phyloP scores from a whole-genome alignment of 2,888 invertebrate genomes.

The Pollenia amentaria region DNA sequence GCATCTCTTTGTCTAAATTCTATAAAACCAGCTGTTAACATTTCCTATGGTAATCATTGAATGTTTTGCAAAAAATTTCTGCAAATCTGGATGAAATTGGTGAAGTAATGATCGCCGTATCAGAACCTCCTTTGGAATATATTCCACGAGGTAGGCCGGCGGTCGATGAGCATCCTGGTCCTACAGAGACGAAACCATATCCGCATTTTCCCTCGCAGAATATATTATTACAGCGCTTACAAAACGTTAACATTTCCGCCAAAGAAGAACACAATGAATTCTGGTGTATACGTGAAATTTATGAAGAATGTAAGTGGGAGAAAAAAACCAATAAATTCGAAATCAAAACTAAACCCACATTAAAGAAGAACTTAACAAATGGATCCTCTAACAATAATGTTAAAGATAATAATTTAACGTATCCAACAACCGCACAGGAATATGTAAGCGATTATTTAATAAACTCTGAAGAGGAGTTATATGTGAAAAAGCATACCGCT shows the following conservation, averaged over 20 bases:
- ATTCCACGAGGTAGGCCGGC: constrained; percentile 94
- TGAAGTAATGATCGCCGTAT: constrained; percentile 94
- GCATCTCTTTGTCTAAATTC: background rate
- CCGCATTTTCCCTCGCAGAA: constrained; percentile 86
- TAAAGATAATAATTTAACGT: constrained; percentile 44
- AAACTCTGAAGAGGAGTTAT: constrained; percentile 93
- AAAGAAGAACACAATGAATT: constrained; percentile 85
- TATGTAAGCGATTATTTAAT: constrained; percentile 83
- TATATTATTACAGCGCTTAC: constrained; percentile 89
- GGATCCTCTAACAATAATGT: background rate
- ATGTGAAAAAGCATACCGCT: constrained; percentile 93
- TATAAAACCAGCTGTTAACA: background rate
- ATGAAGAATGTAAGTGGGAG: constrained; percentile 85
- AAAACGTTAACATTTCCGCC: constrained; percentile 91
- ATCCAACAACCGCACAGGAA: constrained; percentile 61
- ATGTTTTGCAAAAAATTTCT: constrained; percentile 75
- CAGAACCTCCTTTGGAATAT: constrained; percentile 94
- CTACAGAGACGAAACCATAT: constrained; percentile 85
- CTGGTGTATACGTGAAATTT: constrained; percentile 87
- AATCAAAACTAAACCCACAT: background rate
- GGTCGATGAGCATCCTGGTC: constrained; percentile 91
- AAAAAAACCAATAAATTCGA: constrained; percentile 3
- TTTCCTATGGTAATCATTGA: constrained; percentile 55
- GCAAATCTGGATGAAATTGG: constrained; percentile 96
- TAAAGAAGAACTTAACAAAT: background rate